Base-by-base conservation (phyloP, 2,113 vertebrate genomes). In the Collichthys lucidus region DNA sequence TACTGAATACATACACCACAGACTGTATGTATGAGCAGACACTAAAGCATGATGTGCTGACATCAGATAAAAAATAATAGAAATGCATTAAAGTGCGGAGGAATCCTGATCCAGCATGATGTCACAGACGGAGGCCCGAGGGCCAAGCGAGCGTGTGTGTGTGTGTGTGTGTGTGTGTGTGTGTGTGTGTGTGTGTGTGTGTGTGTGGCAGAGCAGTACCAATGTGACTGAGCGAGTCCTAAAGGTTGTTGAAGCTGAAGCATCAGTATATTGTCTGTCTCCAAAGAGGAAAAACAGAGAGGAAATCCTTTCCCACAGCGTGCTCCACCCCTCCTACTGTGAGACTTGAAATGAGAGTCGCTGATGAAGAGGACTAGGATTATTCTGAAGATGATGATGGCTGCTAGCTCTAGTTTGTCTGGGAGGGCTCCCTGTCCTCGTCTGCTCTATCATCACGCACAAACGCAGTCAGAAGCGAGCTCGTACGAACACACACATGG, bases 11-110 rank as follows among this genome's bases (percentile, higher is more conserved):
- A 94, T 93, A 92, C 88, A 61, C 78, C 49, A 9, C 17, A 40
- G 67, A 71, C 67, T 29, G 90, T 93, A 93, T 93, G 93, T 94
- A 94, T 94, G 93, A 87, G 88, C 90, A 89, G 84, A 89, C 72
- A 61, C 55, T 26, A 31, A 87, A 84, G 92, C 90, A 95, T 94
- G 93, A 92, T 66, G 79, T 49, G 76, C 88, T 64, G 92, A 91
- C 91, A 91, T 93, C 92, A 92, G 89, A 88, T 20, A n/a, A 59
- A 70, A 29, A 59, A 68, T 5, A 82, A 81, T n/a, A 77, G 79
- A 85, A 90, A 90, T 89, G 90, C 89, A 84, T 84, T 80, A 79
- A 84, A 87, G 89, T 86, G 67, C 85, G 42, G 42, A 88, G 84
- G 86, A 93, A 74, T 79, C 84, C 77, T 73, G 72, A 91, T 79